Evolutionary conservation across 92 coral and sea anemone species (phyloP), one percentile per base, ranked within the genome.

Genomic region (Montipora capitata): DNA sequence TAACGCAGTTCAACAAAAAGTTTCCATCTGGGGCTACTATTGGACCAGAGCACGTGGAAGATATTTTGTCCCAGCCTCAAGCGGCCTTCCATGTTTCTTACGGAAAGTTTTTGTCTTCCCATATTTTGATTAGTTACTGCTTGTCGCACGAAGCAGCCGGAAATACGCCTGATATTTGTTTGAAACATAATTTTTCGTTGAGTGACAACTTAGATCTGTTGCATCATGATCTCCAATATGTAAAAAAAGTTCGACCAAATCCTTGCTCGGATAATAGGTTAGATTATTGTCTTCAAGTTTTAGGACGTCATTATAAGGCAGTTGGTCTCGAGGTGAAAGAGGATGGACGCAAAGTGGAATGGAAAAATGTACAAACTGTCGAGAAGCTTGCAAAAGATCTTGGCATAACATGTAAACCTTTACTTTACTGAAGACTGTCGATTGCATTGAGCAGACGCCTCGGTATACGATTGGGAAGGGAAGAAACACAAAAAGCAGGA

Each of bases 331-430:
- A 27, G 35, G 1, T 27, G 35, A 27, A 27, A 27, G 35, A 27
- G 35, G 35, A 27, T 27, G 35, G 35, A 27, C 35, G 35, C 35
- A 27, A 27, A 27, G 35, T 27, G 35, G 35, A 42, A 10, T 87
- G 91, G 91, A 11, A 54, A 2, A 68, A 87, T 80, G 71, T 81
- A 6, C 64, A 88, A 81, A 59, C 68, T 40, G 88, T 81, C 5
- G 62, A 73, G 18, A 81, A 18, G 4, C 42, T 85, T 41, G 89
- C 89, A 3, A 78, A 40, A 10, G 65, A 75, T 65, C 15, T 39
- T 57, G 27, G 35, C 17, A 48, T 74, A 1, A 5, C 1, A 1
- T 74, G 64, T 49, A 9, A 18, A 35, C 39, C 14, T 13, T 12
- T 62, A 62, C 7, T 2, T 7, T 17, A 62, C 17, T 16, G 39